phyloP scores from a whole-genome alignment of 2,888 invertebrate genomes.

The Caradrina kadenii region DNA sequence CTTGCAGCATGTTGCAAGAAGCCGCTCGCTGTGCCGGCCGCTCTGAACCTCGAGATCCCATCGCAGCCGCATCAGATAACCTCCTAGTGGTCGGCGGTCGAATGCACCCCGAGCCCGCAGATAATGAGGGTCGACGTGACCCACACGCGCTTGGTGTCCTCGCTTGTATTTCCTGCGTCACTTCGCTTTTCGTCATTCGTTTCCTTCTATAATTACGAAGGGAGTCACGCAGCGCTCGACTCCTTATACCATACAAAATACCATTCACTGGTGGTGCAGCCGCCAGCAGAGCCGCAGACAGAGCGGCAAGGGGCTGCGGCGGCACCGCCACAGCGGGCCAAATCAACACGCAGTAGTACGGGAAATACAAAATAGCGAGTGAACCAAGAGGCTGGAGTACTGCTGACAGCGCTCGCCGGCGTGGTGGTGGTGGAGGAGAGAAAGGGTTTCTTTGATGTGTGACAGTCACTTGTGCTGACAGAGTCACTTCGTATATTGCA shows the following conservation, averaged over 20 bases:
- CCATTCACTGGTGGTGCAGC: conserved; percentile 94
- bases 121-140: conserved; percentile 93
- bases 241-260: conserved; percentile 94
- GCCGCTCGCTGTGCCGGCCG: conserved; percentile 91
- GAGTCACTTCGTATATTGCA: conserved; percentile 95
- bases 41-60: conserved; percentile 83
- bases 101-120: conserved; percentile 88
- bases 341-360: conserved; percentile 93
- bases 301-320: conserved; percentile 87
- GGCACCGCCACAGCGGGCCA: conserved; percentile 90
- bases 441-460: conserved; percentile 95
- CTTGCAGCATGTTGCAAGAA: conserved; percentile 93
- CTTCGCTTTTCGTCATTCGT: conserved; percentile 94
- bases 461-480: conserved; percentile 96
- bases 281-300: conserved; percentile 92
- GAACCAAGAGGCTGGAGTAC: conserved; percentile 94
- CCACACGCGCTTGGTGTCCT: conserved; percentile 95
- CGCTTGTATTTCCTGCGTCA: conserved; percentile 95
- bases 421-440: conserved; percentile 92
- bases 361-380: conserved; percentile 93
- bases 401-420: conserved; percentile 92
- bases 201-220: conserved; percentile 95
- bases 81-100: conserved; percentile 85
- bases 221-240: conserved; percentile 93
- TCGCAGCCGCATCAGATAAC: conserved; percentile 85